Base-by-base conservation (phyloP, 2,888 invertebrate genomes). In the Eudasyphora cyanicolor region DNA sequence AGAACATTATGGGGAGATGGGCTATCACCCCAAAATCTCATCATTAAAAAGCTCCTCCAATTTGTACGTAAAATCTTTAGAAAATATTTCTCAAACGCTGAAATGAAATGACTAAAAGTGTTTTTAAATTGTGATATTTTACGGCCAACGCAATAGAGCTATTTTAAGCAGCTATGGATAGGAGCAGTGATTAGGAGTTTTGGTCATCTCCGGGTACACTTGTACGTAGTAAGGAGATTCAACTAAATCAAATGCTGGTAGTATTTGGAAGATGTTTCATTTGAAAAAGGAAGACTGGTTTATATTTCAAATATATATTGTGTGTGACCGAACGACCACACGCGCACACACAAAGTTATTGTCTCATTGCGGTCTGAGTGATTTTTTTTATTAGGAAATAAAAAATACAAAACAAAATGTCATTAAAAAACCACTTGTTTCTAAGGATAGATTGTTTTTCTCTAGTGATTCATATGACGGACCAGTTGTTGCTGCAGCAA, bases 371-470 rank as follows among this genome's bases (percentile, higher is more conserved):
- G 21, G 19, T 12, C 7, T 49, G 49, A 19, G 35, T 6, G 35
- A 7, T 49, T 49, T 49, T 49, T 49, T 49, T 49, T n/a, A 49
- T 12, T 38, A n/a, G n/a, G n/a, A n/a, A n/a, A n/a, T 38, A 14
- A 6, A 45, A 38, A 10, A n/a, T n/a, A 45, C n/a, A n/a, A n/a
- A 51, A 51, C 21, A 51, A 45, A 21, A 51, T 51, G 21, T 4
- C 19, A 51, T 51, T 51, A 21, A 51, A 51, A 29, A 64, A 62
- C 62, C 62, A 62, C 62, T 32, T 32, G 35, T 62, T 62, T 35
- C 62, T 17, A 62, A 62, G 62, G 32, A 32, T 32, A 62, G 62
- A 62, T 4, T 7, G 54, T 12, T 2, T 54, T 19, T 51, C 19
- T 7, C 19, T 19, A 8, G 51, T 19, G 24, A 54, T 14, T 24